These are phyloP conservation scores for Ochlodes sylvanus DNA, from an alignment of 2,888 invertebrate species.

Conservation along the genomic window DNA sequence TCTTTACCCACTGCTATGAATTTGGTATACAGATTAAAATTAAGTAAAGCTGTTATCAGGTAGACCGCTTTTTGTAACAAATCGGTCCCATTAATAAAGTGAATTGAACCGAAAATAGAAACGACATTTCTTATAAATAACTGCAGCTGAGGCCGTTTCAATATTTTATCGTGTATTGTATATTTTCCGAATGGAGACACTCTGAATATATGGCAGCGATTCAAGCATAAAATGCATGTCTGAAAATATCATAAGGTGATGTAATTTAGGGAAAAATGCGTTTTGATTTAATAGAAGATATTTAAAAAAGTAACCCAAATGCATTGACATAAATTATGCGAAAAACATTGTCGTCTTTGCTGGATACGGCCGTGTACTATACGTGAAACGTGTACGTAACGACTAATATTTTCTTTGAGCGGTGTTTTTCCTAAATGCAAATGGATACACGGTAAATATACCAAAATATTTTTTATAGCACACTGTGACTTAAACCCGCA, in stretches of 20 bases:
- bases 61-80: constrained; percentile 8
- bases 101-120: constrained; percentile 22
- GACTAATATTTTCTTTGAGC: too few species aligned
- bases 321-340: too few species aligned
- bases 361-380: too few species aligned
- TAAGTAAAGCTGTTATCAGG: constrained; percentile 7
- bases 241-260: constrained; percentile 9
- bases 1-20: not conserved
- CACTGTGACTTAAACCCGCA: too few species aligned
- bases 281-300: not conserved
- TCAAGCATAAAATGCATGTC: constrained; percentile 22
- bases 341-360: too few species aligned
- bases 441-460: too few species aligned
- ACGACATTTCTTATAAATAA: constrained; percentile 33
- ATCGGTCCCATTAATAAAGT: constrained; percentile 20
- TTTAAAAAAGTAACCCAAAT: too few species aligned
- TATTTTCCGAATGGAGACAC: constrained; percentile 35
- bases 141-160: constrained; percentile 33
- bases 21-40: not conserved
- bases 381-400: too few species aligned
- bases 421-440: too few species aligned
- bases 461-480: too few species aligned
- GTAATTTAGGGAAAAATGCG: not conserved
- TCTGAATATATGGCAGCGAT: constrained; percentile 21
- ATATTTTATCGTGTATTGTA: constrained; percentile 33